Conservation (phyloP, 2,888 invertebrate genomes). For the Scaptomyza tumidula region DNA sequence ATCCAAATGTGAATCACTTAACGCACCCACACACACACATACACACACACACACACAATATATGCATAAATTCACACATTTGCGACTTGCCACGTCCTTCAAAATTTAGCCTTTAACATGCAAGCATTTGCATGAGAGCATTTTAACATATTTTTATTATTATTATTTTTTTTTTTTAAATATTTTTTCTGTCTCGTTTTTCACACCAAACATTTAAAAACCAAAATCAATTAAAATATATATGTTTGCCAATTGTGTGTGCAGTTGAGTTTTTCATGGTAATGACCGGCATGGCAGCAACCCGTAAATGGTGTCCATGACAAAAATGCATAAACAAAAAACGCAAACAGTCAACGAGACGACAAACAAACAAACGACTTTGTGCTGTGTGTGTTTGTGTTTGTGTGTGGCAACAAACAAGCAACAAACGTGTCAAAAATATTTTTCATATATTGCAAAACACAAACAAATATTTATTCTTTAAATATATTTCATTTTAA, state of each 20-base stretch:
- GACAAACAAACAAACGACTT: constrained; percentile 32
- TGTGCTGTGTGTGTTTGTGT: background rate
- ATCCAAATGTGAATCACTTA: constrained; percentile 11
- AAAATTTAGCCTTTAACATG: constrained; percentile 28
- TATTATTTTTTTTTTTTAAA: background rate
- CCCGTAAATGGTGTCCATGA: constrained; percentile 64
- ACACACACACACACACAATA: constrained; percentile 3
- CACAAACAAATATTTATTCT: constrained; percentile 8
- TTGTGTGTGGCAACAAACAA: constrained; percentile 24
- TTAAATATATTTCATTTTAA: constrained; percentile 10
- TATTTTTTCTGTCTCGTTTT: constrained; percentile 24
- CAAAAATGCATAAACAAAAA: constrained; percentile 74
- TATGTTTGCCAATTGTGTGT: constrained; percentile 53
- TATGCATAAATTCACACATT: constrained; percentile 21
- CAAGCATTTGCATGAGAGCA: constrained; percentile 32
- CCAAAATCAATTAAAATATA: constrained; percentile 73
- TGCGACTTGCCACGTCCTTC: constrained; percentile 41
- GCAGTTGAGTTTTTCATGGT: constrained; percentile 52
- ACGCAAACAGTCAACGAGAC: constrained; percentile 53
- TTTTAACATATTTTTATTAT: constrained; percentile 33
- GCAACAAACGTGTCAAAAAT: constrained; percentile 39
- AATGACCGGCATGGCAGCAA: constrained; percentile 60
- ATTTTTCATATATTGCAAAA: constrained; percentile 44
- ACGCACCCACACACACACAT: constrained; percentile 14
- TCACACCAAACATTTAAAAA: constrained; percentile 69